phyloP scores from a whole-genome alignment of 2,888 invertebrate genomes.

The Drosophila dives region DNA sequence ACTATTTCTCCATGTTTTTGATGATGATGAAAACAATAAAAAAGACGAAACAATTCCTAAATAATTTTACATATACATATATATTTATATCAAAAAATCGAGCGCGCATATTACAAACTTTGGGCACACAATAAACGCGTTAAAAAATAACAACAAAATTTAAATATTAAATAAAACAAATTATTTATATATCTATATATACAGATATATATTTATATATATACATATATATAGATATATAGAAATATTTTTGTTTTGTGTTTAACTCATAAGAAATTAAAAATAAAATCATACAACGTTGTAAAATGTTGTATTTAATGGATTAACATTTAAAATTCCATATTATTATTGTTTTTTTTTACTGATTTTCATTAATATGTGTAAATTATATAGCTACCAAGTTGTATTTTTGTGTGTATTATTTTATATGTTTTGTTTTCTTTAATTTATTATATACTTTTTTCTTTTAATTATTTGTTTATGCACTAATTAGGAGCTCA shows the following conservation, averaged over 20 bases:
- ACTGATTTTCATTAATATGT: conserved; percentile 39
- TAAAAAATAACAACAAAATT: conserved; percentile 78
- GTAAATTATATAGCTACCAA: conserved; percentile 79
- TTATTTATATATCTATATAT: conserved; percentile 44
- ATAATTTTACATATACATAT: conserved; percentile 73
- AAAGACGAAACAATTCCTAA: conserved; percentile 50
- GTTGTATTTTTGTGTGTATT: conserved; percentile 37
- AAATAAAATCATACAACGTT: conserved; percentile 48
- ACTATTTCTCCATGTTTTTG: conserved; percentile 19
- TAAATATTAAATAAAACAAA: conserved; percentile 81
- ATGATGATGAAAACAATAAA: conserved; percentile 29
- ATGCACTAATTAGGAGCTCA: conserved; percentile 80
- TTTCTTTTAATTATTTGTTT: conserved; percentile 54
- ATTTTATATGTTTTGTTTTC: conserved; percentile 37
- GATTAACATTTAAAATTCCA: conserved; percentile 54
- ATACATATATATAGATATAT: conserved; percentile 26
- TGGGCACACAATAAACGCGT: conserved; percentile 77
- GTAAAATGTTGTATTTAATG: conserved; percentile 51
- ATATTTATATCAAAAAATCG: conserved; percentile 73
- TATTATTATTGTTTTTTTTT: conserved; percentile 39
- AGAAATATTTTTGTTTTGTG: conserved; percentile 14
- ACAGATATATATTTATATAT: conserved; percentile 22
- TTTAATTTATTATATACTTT: conserved; percentile 29
- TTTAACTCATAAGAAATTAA: conserved; percentile 43
- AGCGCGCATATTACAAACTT: conserved; percentile 78